Percentiles rank a stretch among this genome's conserved stretches.
phyloP scores from a whole-genome alignment of 2,113 vertebrate genomes.

The Motacilla alba region DNA sequence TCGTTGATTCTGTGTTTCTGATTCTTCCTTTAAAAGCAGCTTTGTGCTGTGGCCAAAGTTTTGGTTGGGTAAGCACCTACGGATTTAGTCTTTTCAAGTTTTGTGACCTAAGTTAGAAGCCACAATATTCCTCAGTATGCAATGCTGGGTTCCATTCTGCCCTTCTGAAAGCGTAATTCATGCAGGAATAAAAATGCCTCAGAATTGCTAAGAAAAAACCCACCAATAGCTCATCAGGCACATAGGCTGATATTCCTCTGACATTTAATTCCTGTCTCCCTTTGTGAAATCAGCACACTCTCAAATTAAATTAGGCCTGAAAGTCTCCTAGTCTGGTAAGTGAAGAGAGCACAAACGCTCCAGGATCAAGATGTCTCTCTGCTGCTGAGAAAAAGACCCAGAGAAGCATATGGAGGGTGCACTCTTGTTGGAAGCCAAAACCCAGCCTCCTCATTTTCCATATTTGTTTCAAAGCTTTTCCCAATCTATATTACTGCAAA shows the following conservation, averaged over 20 bases:
- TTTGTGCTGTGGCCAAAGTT: background rate
- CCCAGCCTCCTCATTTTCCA: background rate
- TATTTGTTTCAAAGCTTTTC: background rate
- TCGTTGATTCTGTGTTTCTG: background rate
- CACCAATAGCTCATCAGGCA: background rate
- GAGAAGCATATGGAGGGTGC: background rate
- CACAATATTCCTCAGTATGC: background rate
- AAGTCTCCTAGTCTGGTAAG: background rate
- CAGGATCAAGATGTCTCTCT: background rate
- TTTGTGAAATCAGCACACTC: background rate
- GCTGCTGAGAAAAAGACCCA: background rate
- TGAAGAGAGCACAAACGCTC: background rate
- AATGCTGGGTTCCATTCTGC: background rate
- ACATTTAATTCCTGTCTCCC: background rate
- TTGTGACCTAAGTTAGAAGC: background rate
- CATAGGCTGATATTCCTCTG: background rate
- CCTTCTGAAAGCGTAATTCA: background rate
- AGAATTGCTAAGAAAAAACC: background rate
- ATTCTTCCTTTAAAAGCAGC: background rate
- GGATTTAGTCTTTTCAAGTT: background rate
- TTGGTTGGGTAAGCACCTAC: background rate
- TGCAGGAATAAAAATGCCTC: background rate
- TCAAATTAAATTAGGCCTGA: slow-evolving; percentile 11
- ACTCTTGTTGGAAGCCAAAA: background rate
- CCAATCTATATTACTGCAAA: background rate